A percentile compares a stretch with the other conserved stretches of the same genome.
phyloP scores from a whole-genome alignment of 2,797 vertebrate genomes.

The Sebastes itinus region DNA sequence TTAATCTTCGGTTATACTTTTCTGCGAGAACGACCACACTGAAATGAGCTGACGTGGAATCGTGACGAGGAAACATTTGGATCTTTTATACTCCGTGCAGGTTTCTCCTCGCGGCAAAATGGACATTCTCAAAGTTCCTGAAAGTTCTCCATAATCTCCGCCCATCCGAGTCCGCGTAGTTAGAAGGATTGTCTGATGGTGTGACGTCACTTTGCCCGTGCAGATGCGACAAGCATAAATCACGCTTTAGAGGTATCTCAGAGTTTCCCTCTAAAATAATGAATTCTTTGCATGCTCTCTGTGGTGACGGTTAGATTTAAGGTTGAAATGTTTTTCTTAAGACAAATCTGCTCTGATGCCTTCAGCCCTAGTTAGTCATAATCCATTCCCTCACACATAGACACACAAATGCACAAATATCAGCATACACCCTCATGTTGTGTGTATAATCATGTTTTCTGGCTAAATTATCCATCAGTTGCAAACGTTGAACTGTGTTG shows the following conservation, averaged over 20 bases:
- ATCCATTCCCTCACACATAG: constrained; percentile 7
- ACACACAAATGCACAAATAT: neutral
- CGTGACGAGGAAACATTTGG: too few relatives aligned
- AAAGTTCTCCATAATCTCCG: too few relatives aligned
- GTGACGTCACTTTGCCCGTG: too few relatives aligned
- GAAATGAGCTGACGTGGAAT: too few relatives aligned
- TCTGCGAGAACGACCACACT: rapidly evolving
- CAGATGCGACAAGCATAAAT: too few relatives aligned
- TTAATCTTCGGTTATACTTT: too few relatives aligned
- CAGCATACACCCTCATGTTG: neutral
- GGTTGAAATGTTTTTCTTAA: neutral
- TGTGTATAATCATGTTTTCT: constrained; percentile 31
- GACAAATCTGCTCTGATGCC: neutral
- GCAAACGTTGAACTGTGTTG: constrained; percentile 26
- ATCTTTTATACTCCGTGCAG: too few relatives aligned
- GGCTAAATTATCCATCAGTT: constrained; percentile 23
- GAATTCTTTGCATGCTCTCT: neutral
- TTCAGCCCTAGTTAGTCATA: constrained; percentile 3
- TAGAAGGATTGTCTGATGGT: too few relatives aligned
- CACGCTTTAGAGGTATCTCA: neutral
- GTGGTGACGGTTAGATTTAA: neutral
- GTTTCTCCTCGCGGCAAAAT: too few relatives aligned
- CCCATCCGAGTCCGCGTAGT: too few relatives aligned
- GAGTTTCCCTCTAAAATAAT: neutral
- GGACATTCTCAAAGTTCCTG: too few relatives aligned